Percentiles rank a stretch among this genome's conserved stretches.
Conservation (phyloP, 2,797 vertebrate genomes). For the Podarcis siculus region DNA sequence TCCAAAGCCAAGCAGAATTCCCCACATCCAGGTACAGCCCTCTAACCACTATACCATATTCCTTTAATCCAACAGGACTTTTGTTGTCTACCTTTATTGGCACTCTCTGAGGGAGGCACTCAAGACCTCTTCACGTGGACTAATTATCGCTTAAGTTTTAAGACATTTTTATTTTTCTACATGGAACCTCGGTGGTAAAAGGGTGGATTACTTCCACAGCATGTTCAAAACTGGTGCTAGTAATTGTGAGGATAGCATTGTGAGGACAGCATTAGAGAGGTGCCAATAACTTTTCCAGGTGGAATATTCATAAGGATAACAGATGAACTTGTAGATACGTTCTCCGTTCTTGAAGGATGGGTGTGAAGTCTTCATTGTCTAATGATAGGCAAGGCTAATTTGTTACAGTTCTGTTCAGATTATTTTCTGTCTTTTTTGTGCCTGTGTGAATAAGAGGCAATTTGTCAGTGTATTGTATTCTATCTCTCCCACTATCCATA, state of each 20-base stretch:
- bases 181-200: not conserved
- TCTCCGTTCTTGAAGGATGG: not conserved
- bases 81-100: not conserved
- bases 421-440: constrained; percentile 16
- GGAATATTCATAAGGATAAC: not conserved
- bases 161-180: not conserved
- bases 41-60: not conserved
- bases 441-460: constrained; percentile 10
- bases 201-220: not conserved
- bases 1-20: not conserved
- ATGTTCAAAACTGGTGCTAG: not conserved
- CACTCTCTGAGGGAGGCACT: not conserved
- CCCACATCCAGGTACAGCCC: not conserved
- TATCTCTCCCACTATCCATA: constrained; percentile 1
- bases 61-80: not conserved
- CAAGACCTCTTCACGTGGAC: not conserved
- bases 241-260: not conserved
- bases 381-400: constrained; percentile 27
- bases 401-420: not conserved
- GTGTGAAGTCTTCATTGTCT: constrained; percentile 17
- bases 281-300: not conserved
- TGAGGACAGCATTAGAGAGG: not conserved
- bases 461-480: constrained; percentile 18
- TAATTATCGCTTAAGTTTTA: not conserved
- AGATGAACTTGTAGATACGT: not conserved